Percentiles rank a stretch among this genome's conserved stretches.
These are phyloP conservation scores for Apis laboriosa DNA, from an alignment of 1,140 invertebrate genomes.

Conservation along the genomic window DNA sequence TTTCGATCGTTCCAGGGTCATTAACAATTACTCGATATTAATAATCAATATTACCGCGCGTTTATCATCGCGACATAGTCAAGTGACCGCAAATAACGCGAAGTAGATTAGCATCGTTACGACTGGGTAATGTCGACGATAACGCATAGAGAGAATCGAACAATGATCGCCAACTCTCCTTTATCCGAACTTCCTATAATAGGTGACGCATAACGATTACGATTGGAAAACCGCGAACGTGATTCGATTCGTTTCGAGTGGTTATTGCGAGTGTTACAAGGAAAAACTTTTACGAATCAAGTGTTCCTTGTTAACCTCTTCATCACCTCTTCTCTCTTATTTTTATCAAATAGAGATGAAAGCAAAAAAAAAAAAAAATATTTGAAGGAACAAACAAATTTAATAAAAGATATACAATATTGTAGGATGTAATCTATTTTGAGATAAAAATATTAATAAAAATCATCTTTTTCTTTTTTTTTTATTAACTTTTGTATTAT, in stretches of 20 bases:
- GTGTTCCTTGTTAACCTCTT: not conserved
- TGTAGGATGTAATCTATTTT: not conserved
- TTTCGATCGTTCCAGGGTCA: not conserved
- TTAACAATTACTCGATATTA: constrained; percentile 32
- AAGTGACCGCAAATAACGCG: not conserved
- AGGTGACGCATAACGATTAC: not conserved
- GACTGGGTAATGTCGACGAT: not conserved
- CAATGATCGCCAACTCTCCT: not conserved
- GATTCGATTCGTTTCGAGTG: not conserved
- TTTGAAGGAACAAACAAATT: not conserved
- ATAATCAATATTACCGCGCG: not conserved
- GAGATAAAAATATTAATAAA: no score
- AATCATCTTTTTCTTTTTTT: no score
- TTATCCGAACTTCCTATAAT: not conserved
- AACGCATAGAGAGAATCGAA: not conserved
- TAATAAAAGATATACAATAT: no score
- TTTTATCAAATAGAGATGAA: not conserved
- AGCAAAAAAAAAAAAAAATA: not conserved
- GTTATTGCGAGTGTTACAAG: no score
- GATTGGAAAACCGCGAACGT: not conserved
- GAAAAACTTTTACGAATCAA: no score
- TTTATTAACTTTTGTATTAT: no score
- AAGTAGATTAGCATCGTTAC: constrained; percentile 16
- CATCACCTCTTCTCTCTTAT: not conserved
- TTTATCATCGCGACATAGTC: not conserved